Base-by-base conservation (phyloP, 2,797 vertebrate genomes). In the Diceros bicornis region DNA sequence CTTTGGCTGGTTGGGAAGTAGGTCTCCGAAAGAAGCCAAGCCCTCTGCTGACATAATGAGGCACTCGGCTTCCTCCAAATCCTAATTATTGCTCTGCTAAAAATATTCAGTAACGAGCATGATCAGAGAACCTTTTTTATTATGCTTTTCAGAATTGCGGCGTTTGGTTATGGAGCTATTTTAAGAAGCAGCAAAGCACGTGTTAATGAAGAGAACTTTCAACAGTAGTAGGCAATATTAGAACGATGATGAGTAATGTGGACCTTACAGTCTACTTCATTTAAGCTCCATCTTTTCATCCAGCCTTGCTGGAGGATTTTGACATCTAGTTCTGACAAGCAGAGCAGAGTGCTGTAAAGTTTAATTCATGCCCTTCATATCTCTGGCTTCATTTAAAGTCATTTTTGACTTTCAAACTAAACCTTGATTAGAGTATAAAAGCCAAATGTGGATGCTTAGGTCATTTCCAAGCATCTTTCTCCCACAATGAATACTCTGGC, bases 21-120 rank as follows among this genome's bases (percentile, higher is more conserved):
- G 74, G 93, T 95, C 86, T 97, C 94, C 64, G 81, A 95, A 97
- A 97, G 97, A 85, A 97, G 94, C 97, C 97, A 96, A 98, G 95
- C 95, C 94, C 97, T 98, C 97, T 97, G 96, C 94, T 97, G 97
- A 98, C 92, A 98, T 97, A 98, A 97, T 89, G 96, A 91, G 93
- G 75, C 78, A 93, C 93, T 97, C 91, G 1, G 94, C 97, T 98
- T 95, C 98, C 97, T 98, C 96, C 97, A 95, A 98, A 98, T 96
- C 98, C 97, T 98, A 98, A 98, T 98, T 98, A 98, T 98, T 98
- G 97, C 86, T 98, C 94, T 96, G 97, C 97, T 98, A 97, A 98
- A 98, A 98, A 90, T 59, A 98, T 97, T 98, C 98, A 72, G 92
- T 98, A 98, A 98, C 97, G 98, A 98, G 98, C 97, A 97, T 1